These are phyloP conservation scores for Cydia splendana DNA, from an alignment of 1,140 invertebrate species.

Conservation along the genomic window DNA sequence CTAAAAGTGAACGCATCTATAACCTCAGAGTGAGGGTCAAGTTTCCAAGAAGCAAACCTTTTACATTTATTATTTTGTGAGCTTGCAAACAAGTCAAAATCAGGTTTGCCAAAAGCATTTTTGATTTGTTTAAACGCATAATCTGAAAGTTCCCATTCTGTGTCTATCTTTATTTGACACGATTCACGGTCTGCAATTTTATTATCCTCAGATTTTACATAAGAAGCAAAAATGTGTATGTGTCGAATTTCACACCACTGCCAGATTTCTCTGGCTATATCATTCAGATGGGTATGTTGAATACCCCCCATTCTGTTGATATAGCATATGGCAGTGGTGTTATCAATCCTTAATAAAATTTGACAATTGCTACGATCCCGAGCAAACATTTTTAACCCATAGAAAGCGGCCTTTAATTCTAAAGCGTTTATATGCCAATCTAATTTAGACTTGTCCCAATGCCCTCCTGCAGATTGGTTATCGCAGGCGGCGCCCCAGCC, in stretches of 20 bases:
- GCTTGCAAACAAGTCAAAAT: constrained; percentile 28
- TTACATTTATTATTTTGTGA: too few relatives aligned
- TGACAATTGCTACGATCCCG: constrained; percentile 35
- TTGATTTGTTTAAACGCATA: constrained; percentile 16
- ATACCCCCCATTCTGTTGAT: constrained; percentile 38
- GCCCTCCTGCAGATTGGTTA: neutral
- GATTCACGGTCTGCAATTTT: constrained; percentile 42
- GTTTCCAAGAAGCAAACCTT: too few relatives aligned
- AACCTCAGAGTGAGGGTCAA: neutral
- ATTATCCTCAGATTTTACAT: constrained; percentile 43
- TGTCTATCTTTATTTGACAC: constrained; percentile 42
- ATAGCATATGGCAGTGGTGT: constrained; percentile 43
- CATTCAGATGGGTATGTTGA: constrained; percentile 39
- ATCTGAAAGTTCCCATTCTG: constrained; percentile 42
- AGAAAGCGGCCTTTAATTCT: constrained; percentile 30
- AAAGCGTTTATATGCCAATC: constrained; percentile 27
- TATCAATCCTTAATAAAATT: constrained; percentile 47
- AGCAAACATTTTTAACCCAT: constrained; percentile 30
- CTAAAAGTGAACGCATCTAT: too few relatives aligned
- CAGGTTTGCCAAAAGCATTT: neutral
- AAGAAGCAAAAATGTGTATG: constrained; percentile 43
- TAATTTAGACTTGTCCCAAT: constrained; percentile 15
- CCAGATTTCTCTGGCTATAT: constrained; percentile 39
- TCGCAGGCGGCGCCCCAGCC: constrained; percentile 34
- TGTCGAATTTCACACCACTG: constrained; percentile 45